Evolutionary conservation across 2,797 vertebrate genomes (phyloP), one percentile per base, ranked within the genome.

Genomic region (Gouania willdenowi): DNA sequence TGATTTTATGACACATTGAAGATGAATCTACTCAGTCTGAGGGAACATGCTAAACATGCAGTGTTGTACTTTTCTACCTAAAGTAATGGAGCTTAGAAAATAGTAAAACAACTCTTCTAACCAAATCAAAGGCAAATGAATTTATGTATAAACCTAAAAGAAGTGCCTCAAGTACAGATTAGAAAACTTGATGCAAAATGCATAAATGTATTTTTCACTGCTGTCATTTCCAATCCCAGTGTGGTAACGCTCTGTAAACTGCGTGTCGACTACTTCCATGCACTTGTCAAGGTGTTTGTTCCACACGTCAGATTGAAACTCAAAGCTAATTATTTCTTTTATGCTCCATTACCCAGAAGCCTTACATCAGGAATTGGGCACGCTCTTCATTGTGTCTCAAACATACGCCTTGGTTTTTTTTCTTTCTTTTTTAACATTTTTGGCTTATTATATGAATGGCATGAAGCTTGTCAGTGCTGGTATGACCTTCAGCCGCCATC

Each of bases 241-340:
- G 36, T 15, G 26, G 33, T 37, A 31, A 54, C 19, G 51, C 34
- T 50, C 31, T 27, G 31, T 11, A 5, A 15, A 14, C 5, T 23
- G 19, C 31, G 20, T 47, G 37, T 39, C 33, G 6, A 13, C 33
- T 17, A 23, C 32, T 39, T 15, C 38, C 41, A n/a, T 57, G 44
- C 31, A 42, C 41, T 65, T 71, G 59, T 75, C 71, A 71, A 75
- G 49, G 65, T 82, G 61, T 73, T 72, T 77, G 64, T 77, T 79
- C 66, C 58, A 63, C 47, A 12, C 53, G 75, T 75, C 73, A 67
- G 41, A 58, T 51, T 66, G 41, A 69, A 30, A 51, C 43, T 57
- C 41, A 62, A 57, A 79, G 54, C 48, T 55, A 48, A 66, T 71
- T 71, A 69, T 65, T 71, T 59, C 36, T 42, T 63, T 28, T 48